A percentile compares a stretch with the other conserved stretches of the same genome.
Evolutionary conservation across 2,888 invertebrate genomes (phyloP).

Genomic region (Synanthedon myopaeformis): DNA sequence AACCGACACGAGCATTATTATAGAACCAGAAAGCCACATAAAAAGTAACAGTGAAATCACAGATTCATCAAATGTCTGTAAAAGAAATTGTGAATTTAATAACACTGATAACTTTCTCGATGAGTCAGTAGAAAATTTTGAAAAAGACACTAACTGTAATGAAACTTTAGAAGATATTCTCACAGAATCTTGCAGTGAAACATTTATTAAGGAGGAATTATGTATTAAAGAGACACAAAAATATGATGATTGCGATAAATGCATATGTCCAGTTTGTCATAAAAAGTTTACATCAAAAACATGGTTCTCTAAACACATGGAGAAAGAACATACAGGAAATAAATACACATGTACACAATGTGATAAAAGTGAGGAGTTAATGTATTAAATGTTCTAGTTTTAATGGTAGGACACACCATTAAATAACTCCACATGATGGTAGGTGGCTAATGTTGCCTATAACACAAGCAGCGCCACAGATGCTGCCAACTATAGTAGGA

Average conservation of each 20-base stretch:
- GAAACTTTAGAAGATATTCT: not conserved
- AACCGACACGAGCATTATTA: conserved; percentile 34
- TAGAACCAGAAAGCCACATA: conserved; percentile 15
- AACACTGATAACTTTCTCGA: not conserved
- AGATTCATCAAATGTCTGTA: not conserved
- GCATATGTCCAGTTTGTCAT: conserved; percentile 35
- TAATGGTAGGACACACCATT: too few relatives aligned
- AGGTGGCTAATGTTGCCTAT: too few relatives aligned
- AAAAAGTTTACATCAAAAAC: conserved; percentile 41
- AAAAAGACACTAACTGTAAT: not conserved
- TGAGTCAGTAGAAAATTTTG: not conserved
- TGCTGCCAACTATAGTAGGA: too few relatives aligned
- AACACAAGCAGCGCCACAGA: too few relatives aligned
- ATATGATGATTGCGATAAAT: conserved; percentile 16
- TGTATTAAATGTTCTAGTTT: too few relatives aligned
- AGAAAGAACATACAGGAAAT: conserved; percentile 37
- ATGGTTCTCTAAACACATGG: conserved; percentile 50
- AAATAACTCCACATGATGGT: too few relatives aligned
- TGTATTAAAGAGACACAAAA: not conserved
- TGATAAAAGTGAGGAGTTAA: conserved; percentile 33
- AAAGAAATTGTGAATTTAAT: not conserved
- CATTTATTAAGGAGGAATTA: not conserved
- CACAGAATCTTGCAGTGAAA: not conserved
- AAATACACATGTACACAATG: conserved; percentile 39
- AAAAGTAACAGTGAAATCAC: not conserved